A percentile compares a stretch with the other conserved stretches of the same genome.
phyloP scores from a whole-genome alignment of 2,888 invertebrate species.

The Chrysolina haemoptera region DNA sequence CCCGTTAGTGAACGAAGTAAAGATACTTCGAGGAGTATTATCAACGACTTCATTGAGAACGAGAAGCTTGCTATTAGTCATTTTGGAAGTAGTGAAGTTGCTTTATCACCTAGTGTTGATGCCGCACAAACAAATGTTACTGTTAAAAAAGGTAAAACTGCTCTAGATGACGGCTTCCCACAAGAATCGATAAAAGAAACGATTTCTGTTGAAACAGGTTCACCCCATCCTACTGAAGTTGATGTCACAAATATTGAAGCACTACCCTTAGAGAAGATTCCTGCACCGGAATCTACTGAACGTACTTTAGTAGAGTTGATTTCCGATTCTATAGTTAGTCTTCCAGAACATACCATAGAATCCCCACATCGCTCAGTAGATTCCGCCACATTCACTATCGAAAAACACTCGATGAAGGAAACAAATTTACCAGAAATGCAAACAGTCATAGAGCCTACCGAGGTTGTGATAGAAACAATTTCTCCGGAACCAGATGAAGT shows the following conservation, averaged over 20 bases:
- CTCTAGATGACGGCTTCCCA: conserved; percentile 58
- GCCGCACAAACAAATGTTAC: conserved; percentile 53
- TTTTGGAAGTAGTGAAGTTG: conserved; percentile 60
- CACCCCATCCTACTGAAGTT: conserved; percentile 46
- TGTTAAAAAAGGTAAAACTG: conserved; percentile 55
- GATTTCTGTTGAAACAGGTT: conserved; percentile 52
- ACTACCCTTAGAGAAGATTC: conserved; percentile 13
- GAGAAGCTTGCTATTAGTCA: conserved; percentile 58
- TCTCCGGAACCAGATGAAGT: conserved; percentile 8
- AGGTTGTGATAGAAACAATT: neutral
- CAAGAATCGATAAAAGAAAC: conserved; percentile 42
- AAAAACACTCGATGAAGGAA: conserved; percentile 21
- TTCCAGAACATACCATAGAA: conserved; percentile 21
- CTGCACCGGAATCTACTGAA: conserved; percentile 31
- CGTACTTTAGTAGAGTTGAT: conserved; percentile 28
- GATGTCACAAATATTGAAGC: conserved; percentile 31
- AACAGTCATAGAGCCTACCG: conserved; percentile 29
- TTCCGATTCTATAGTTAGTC: conserved; percentile 28
- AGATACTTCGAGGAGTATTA: conserved; percentile 42
- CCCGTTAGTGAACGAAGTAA: conserved; percentile 41
- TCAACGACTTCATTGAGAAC: conserved; percentile 57
- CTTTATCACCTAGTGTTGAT: conserved; percentile 62
- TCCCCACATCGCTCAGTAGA: conserved; percentile 34
- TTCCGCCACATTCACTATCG: conserved; percentile 36
- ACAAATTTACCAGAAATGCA: conserved; percentile 15